Conservation (phyloP, 2,113 vertebrate species). For the Embiotoca jacksoni region DNA sequence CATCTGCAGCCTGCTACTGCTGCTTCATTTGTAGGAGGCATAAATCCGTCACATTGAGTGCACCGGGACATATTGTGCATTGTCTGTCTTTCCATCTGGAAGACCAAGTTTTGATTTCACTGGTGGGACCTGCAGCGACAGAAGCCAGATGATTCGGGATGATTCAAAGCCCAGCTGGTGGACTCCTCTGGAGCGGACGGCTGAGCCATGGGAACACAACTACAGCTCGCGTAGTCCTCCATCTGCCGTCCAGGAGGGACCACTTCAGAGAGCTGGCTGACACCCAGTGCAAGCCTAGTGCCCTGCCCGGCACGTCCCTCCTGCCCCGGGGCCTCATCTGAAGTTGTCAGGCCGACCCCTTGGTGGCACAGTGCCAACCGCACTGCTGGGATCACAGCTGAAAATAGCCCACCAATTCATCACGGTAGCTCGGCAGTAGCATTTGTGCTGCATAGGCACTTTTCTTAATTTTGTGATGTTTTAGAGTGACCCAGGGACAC, state of each 20-base stretch:
- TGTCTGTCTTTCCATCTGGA: slow-evolving; percentile 79
- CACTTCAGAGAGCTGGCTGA: slow-evolving; percentile 70
- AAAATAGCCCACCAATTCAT: slow-evolving; percentile 82
- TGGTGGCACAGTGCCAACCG: slow-evolving; percentile 65
- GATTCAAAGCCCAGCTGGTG: slow-evolving; percentile 71
- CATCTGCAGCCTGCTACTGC: slow-evolving; percentile 21
- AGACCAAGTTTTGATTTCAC: slow-evolving; percentile 74
- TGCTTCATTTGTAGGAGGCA: slow-evolving; percentile 40
- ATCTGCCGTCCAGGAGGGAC: slow-evolving; percentile 78
- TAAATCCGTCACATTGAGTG: slow-evolving; percentile 44
- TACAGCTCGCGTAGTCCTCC: slow-evolving; percentile 65
- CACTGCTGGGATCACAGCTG: slow-evolving; percentile 63
- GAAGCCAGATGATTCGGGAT: slow-evolving; percentile 75
- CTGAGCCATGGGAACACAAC: slow-evolving; percentile 59
- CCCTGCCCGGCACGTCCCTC: slow-evolving; percentile 49
- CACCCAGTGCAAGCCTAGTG: slow-evolving; percentile 43
- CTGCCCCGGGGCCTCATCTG: slow-evolving; percentile 64
- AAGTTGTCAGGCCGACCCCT: slow-evolving; percentile 76
- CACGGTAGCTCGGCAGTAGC: slow-evolving; percentile 66
- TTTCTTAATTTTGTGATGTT: slow-evolving; percentile 72
- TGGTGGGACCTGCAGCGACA: slow-evolving; percentile 62
- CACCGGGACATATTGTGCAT: slow-evolving; percentile 70
- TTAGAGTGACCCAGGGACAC: slow-evolving; percentile 60
- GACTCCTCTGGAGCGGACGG: slow-evolving; percentile 63
- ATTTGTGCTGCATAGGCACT: slow-evolving; percentile 66